phyloP scores from a whole-genome alignment of 2,797 vertebrate species.

The Melanotaenia pygmaea region DNA sequence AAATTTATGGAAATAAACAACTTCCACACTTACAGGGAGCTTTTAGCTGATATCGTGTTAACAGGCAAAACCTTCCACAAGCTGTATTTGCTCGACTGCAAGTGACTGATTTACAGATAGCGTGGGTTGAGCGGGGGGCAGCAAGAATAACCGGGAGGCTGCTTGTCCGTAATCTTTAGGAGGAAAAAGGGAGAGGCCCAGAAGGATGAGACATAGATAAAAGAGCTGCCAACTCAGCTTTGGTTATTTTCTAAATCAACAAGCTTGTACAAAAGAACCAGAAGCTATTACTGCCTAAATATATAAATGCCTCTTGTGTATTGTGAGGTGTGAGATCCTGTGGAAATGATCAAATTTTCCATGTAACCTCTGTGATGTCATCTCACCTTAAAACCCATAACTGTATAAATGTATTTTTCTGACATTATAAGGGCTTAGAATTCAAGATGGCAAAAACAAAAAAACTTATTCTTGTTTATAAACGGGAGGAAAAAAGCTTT shows the following conservation, averaged over 20 bases:
- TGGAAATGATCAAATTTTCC: background rate
- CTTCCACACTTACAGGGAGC: background rate
- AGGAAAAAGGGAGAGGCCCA: background rate
- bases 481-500: background rate
- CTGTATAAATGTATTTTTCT: background rate
- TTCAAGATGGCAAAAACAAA: background rate
- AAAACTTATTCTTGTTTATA: too few relatives aligned
- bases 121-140: too few relatives aligned
- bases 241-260: conserved; percentile 17
- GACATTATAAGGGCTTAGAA: background rate
- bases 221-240: background rate
- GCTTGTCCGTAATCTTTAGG: background rate
- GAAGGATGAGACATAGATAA: background rate
- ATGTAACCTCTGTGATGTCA: background rate
- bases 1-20: background rate
- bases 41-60: background rate
- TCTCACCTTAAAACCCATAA: background rate
- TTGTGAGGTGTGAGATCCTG: background rate
- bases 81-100: conserved; percentile 1
- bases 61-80: background rate
- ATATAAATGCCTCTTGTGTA: background rate
- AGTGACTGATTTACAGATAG: background rate
- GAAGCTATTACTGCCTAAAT: background rate
- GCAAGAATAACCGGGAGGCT: background rate
- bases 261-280: background rate